Conservation (phyloP, 2,888 invertebrate species). For the Pteria penguin region DNA sequence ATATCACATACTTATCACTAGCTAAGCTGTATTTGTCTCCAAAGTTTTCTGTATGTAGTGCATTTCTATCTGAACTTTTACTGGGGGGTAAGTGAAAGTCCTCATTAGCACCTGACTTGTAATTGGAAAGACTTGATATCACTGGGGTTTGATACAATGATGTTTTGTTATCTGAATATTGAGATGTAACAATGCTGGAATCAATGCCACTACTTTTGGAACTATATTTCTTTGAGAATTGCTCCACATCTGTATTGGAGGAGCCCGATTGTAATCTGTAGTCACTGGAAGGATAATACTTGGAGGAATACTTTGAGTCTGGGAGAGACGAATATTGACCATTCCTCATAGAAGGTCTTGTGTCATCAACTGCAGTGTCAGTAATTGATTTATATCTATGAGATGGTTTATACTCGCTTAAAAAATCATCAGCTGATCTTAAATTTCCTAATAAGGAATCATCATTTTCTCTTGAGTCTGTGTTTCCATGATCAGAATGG, state of each 20-base stretch:
- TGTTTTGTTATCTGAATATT: not conserved
- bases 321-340: not conserved
- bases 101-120: slow-evolving; percentile 20
- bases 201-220: slow-evolving; percentile 8
- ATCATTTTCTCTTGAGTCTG: slow-evolving; percentile 10
- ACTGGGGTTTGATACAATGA: not conserved
- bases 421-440: not conserved
- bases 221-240: not conserved
- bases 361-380: slow-evolving; percentile 10
- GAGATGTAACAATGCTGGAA: not conserved
- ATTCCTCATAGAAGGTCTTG: not conserved
- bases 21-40: not conserved
- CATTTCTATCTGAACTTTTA: not conserved
- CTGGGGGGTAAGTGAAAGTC: not conserved
- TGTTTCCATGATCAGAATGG: slow-evolving; percentile 27
- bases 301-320: slow-evolving; percentile 17
- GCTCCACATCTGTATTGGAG: not conserved
- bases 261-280: not conserved
- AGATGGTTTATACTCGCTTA: slow-evolving; percentile 21
- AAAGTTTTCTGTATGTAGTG: not conserved
- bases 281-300: slow-evolving; percentile 10
- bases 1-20: slow-evolving; percentile 6
- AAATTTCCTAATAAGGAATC: slow-evolving; percentile 22
- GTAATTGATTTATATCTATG: not conserved
- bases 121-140: slow-evolving; percentile 1